Conservation (phyloP, 2,888 invertebrate species). For the Nomada ferruginata region DNA sequence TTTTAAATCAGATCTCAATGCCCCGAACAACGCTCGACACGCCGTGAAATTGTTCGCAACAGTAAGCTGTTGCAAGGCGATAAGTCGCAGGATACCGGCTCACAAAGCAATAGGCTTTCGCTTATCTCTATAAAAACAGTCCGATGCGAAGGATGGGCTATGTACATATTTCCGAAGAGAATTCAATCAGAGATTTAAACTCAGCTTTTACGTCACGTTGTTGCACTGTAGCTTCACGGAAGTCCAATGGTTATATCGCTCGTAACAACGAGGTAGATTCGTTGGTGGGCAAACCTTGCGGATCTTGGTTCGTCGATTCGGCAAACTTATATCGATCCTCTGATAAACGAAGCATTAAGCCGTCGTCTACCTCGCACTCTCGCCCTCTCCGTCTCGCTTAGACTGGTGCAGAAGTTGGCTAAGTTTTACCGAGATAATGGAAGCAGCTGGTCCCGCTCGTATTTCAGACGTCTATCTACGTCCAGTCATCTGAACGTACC, state of each 20-base stretch:
- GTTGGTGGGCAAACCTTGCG: too few species aligned
- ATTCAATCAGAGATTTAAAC: neutral
- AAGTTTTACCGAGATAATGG: conserved; percentile 25
- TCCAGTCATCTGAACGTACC: conserved; percentile 13
- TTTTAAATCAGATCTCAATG: conserved; percentile 1
- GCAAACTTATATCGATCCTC: conserved; percentile 1
- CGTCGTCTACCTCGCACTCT: too few species aligned
- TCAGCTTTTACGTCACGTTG: neutral
- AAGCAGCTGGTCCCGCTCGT: conserved; percentile 20
- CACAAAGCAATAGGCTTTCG: neutral
- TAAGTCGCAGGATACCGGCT: neutral
- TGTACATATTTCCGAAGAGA: too few species aligned
- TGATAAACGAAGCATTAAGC: conserved; percentile 16
- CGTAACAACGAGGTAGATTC: too few species aligned
- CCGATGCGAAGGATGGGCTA: neutral
- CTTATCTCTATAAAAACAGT: neutral
- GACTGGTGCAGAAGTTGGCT: neutral
- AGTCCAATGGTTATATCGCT: neutral
- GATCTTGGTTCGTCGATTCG: neutral
- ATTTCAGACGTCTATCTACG: conserved; percentile 24
- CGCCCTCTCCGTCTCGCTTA: too few species aligned
- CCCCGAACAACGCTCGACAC: neutral
- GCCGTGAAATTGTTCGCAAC: neutral
- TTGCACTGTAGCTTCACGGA: neutral
- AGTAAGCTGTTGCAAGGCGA: neutral